Percentiles rank a stretch among this genome's conserved stretches.
Evolutionary conservation across 2,797 vertebrate genomes (phyloP).

Genomic region (Rachycentron canadum): DNA sequence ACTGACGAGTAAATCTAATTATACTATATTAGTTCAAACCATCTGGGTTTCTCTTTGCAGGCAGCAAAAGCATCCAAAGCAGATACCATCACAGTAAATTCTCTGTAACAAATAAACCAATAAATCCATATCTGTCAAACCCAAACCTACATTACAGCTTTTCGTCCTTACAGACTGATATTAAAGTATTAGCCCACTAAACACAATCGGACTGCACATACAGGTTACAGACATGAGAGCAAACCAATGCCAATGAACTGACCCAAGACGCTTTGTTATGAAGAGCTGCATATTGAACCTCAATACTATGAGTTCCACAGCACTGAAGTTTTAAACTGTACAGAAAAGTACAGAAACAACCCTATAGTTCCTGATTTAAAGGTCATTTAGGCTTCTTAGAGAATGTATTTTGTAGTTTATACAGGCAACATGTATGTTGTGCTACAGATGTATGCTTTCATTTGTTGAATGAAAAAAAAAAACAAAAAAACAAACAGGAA

Average conservation of each 20-base stretch:
- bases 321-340: not conserved
- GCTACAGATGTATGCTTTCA: not conserved
- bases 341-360: not conserved
- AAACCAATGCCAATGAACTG: not conserved
- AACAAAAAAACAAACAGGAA: not conserved
- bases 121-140: constrained; percentile 11
- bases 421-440: not conserved
- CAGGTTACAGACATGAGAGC: not conserved
- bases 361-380: not conserved
- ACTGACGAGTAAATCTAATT: constrained; percentile 30
- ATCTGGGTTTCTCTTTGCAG: constrained; percentile 15
- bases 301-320: not conserved
- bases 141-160: not conserved
- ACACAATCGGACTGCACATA: constrained; percentile 3
- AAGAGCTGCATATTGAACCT: not conserved
- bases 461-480: not conserved
- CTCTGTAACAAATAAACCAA: constrained; percentile 7
- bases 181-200: not conserved
- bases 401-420: not conserved
- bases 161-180: not conserved
- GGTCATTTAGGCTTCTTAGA: not conserved
- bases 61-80: not conserved
- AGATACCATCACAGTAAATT: not conserved
- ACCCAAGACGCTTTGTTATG: not conserved
- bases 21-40: constrained; percentile 13